Percentiles rank a stretch among this genome's conserved stretches.
Conservation (phyloP, 2,888 invertebrate species). For the Tetanocera ferruginea region DNA sequence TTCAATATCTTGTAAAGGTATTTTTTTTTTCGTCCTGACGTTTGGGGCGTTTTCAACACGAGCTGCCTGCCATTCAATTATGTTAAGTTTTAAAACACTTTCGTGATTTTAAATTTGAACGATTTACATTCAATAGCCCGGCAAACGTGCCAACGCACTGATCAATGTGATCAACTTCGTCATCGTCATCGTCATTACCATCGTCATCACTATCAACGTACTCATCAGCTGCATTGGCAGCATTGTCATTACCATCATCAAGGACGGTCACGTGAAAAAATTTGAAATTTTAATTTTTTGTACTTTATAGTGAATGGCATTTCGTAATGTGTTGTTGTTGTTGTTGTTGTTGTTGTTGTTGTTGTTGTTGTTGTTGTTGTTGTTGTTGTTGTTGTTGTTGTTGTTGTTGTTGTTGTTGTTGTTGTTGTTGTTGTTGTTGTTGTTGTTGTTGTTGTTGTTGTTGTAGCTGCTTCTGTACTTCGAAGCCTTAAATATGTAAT, state of each 20-base stretch:
- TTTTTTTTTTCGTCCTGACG: constrained; percentile 4
- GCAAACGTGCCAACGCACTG: neutral
- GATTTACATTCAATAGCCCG: constrained; percentile 41
- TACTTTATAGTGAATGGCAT: neutral
- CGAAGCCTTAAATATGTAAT: neutral
- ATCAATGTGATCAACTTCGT: neutral
- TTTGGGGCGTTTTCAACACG: constrained; percentile 22
- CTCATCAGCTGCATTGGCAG: constrained; percentile 16
- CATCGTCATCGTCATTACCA: neutral
- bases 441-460: neutral
- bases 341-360: neutral
- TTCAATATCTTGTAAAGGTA: neutral
- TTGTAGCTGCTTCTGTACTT: neutral
- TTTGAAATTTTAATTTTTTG: constrained; percentile 8
- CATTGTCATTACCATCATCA: constrained; percentile 16
- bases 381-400: neutral
- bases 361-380: neutral
- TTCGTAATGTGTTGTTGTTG: neutral
- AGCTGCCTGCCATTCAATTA: constrained; percentile 39
- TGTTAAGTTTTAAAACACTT: constrained; percentile 38
- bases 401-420: neutral
- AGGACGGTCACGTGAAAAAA: constrained; percentile 26
- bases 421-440: too few species aligned
- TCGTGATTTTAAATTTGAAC: constrained; percentile 45
- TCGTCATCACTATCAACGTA: neutral